Evolutionary conservation across 2,888 invertebrate genomes (phyloP).

Genomic region (Carabus problematicus): DNA sequence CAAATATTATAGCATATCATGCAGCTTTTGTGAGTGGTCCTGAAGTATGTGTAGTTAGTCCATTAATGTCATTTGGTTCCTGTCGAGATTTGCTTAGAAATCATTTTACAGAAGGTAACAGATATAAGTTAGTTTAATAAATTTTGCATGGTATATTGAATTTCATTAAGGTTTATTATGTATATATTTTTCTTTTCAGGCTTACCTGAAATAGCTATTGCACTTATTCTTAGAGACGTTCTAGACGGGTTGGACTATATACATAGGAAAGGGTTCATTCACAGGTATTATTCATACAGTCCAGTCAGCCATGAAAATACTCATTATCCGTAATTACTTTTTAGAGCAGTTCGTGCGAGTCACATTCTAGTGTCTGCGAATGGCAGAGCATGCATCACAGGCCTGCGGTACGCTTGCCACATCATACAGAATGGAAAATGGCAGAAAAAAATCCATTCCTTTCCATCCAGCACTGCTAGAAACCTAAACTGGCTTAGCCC

Average conservation of each 20-base stretch:
- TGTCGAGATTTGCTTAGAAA: conserved; percentile 79
- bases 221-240: conserved; percentile 79
- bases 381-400: conserved; percentile 77
- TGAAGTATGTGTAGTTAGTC: conserved; percentile 81
- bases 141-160: too few species aligned
- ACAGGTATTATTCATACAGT: conserved; percentile 66
- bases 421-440: conserved; percentile 76
- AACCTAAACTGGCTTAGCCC: conserved; percentile 92
- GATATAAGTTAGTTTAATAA: conserved; percentile 22
- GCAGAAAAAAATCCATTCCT: conserved; percentile 73
- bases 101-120: conserved; percentile 68
- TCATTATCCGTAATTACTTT: conserved; percentile 46
- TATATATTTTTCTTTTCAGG: conserved; percentile 60
- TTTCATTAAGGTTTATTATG: conserved; percentile 20
- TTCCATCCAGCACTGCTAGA: conserved; percentile 73
- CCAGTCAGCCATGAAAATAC: conserved; percentile 4
- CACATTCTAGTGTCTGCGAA: conserved; percentile 80
- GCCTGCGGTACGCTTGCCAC: conserved; percentile 79
- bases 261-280: conserved; percentile 83
- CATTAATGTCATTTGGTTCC: conserved; percentile 85
- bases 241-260: conserved; percentile 83
- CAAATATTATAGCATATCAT: conserved; percentile 77
- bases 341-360: conserved; percentile 81
- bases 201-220: conserved; percentile 81
- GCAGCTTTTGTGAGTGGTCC: conserved; percentile 80